phyloP scores from a whole-genome alignment of 2,113 vertebrate genomes.

The Heterotilapia buettikoferi region DNA sequence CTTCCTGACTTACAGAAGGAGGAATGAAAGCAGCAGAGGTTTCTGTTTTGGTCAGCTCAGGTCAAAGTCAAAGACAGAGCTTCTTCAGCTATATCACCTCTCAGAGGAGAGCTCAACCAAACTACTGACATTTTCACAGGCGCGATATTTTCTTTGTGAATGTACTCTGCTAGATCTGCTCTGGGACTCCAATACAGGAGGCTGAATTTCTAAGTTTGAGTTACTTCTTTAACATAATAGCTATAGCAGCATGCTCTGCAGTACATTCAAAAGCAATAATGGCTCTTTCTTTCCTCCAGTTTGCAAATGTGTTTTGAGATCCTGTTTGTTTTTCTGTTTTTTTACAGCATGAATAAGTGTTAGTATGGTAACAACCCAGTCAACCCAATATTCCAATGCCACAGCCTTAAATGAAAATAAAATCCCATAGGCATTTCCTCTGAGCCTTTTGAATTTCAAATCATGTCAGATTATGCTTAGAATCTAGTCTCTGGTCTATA shows the following conservation, averaged over 20 bases:
- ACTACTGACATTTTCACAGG: not conserved
- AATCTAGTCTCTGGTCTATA: not conserved
- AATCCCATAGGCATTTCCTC: not conserved
- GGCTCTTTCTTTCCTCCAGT: not conserved
- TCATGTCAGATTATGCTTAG: not conserved
- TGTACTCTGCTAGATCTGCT: not conserved
- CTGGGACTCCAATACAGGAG: not conserved
- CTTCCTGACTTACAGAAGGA: not conserved
- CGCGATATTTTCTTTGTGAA: not conserved
- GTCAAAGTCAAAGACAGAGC: not conserved
- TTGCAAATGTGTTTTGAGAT: not conserved
- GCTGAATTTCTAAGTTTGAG: not conserved
- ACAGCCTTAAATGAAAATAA: not conserved
- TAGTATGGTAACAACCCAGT: not conserved
- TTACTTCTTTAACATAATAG: not conserved
- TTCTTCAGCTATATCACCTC: not conserved
- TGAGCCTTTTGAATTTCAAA: not conserved
- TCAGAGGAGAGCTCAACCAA: not conserved
- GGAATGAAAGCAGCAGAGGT: not conserved
- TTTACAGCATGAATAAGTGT: not conserved
- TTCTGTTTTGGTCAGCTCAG: not conserved
- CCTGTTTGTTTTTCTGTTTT: not conserved
- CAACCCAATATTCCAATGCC: not conserved
- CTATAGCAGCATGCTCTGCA: not conserved
- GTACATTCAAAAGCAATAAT: not conserved